These are phyloP conservation scores for Nylanderia fulva DNA, from an alignment of 1,140 invertebrate genomes.

Conservation along the genomic window DNA sequence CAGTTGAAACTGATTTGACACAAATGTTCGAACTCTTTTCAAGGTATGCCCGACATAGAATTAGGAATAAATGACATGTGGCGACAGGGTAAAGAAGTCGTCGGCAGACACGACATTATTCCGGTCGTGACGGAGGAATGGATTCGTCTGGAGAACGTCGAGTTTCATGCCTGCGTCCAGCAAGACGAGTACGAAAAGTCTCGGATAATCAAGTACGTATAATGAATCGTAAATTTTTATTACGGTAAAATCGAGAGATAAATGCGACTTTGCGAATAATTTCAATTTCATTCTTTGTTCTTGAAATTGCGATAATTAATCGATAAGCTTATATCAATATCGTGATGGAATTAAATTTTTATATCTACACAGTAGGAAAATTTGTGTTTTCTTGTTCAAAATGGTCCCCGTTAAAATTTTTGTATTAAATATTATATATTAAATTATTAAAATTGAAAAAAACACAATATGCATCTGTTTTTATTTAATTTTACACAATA, in stretches of 20 bases:
- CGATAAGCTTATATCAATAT: background rate
- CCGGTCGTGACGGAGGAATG: conserved; percentile 99
- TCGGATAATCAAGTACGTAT: conserved; percentile 94
- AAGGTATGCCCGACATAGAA: conserved; percentile 98
- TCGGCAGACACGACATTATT: conserved; percentile 99
- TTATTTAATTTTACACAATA: too few species aligned
- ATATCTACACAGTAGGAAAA: too few species aligned
- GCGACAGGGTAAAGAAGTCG: conserved; percentile 99
- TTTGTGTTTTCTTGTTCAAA: too few species aligned
- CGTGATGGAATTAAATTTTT: background rate
- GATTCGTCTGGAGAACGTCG: conserved; percentile 97
- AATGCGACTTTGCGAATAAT: background rate
- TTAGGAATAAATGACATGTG: conserved; percentile 98
- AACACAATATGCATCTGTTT: too few species aligned
- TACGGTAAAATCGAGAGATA: background rate
- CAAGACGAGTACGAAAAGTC: conserved; percentile 96
- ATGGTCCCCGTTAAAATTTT: too few species aligned
- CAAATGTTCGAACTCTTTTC: background rate
- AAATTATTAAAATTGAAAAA: too few species aligned
- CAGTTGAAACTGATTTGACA: too few species aligned
- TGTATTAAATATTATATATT: too few species aligned
- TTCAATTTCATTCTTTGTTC: background rate
- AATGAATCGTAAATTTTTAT: background rate
- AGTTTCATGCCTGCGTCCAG: conserved; percentile 98
- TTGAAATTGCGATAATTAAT: background rate